Evolutionary conservation across 1,140 invertebrate species (phyloP).

Genomic region (Monomorium pharaonis): DNA sequence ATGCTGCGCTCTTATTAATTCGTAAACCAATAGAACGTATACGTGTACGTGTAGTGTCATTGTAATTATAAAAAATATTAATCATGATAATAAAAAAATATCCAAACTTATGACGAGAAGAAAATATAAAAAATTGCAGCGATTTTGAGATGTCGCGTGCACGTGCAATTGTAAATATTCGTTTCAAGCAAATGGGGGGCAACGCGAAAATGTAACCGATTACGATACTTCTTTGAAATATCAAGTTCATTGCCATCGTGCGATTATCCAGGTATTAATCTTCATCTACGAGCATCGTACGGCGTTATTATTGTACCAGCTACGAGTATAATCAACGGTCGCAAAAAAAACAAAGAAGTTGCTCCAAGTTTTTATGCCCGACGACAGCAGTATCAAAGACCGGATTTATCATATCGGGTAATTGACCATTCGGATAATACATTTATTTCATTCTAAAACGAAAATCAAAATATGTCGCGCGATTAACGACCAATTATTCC

Average conservation of each 20-base stretch:
- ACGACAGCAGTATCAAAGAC: slow-evolving; percentile 20
- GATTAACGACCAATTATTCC: background rate
- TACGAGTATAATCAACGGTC: slow-evolving; percentile 43
- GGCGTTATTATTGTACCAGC: slow-evolving; percentile 62
- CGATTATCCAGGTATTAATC: slow-evolving; percentile 68
- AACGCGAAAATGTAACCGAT: slow-evolving; percentile 37
- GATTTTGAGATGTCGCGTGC: background rate
- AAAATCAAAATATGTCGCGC: background rate
- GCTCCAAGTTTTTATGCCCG: slow-evolving; percentile 10
- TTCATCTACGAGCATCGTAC: slow-evolving; percentile 62
- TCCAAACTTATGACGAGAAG: background rate
- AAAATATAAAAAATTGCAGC: background rate
- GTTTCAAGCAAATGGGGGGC: slow-evolving; percentile 44
- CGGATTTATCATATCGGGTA: background rate
- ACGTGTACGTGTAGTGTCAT: background rate
- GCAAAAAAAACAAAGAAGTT: slow-evolving; percentile 50
- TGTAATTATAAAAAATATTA: slow-evolving; percentile 3
- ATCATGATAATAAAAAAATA: background rate
- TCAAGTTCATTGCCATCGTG: slow-evolving; percentile 52
- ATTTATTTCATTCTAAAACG: background rate
- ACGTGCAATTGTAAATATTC: background rate
- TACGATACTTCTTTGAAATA: slow-evolving; percentile 40
- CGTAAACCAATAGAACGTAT: background rate
- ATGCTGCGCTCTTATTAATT: background rate
- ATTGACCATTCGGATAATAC: slow-evolving; percentile 22